Evolutionary conservation across 2,888 invertebrate genomes (phyloP), one percentile per base, ranked within the genome.

Genomic region (Agriopis marginaria): DNA sequence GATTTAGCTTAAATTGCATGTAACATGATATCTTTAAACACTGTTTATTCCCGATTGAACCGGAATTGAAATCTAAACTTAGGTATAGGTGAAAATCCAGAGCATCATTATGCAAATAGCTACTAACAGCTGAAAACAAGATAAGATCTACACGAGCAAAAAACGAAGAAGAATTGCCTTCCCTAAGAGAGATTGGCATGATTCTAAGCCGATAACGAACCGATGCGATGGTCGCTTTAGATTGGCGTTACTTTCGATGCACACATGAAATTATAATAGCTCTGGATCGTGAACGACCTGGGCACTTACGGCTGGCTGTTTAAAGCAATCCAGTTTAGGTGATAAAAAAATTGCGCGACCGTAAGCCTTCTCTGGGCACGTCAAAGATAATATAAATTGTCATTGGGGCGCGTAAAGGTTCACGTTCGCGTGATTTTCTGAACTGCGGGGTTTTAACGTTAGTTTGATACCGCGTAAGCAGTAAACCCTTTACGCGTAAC

Each of bases 121-220:
- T 12, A 11, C 12, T 23, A 23, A 3, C 9, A 12, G 45, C 23
- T 55, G 39, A 42, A 65, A 40, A 45, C 3, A 60, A 9, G 47
- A 60, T 54, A 66, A 66, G 45, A 54, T 66, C 53, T 40, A n/a
- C 17, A 17, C 59, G 45, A 58, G 17, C 32, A 23, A 14, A 49
- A 58, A 66, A 54, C 40, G 54, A 66, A 66, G 60, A 66, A 32
- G 53, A 54, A 59, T 60, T 47, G 10, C 60, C 39, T 66, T 60
- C 23, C 45, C 51, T 65, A 65, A 65, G 45, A 7, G 45, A 50
- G 51, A 65, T 59, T 59, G 65, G 17, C 53, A 45, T 2, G 65
- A 53, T 53, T 53, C 65, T 45, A 59, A 59, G 49, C 65, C n/a
- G 39, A 65, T 42, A 58, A 3, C 3, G 32, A 10, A 39, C 9